phyloP scores from a whole-genome alignment of 1,140 invertebrate species.

The Drosophila funebris region DNA sequence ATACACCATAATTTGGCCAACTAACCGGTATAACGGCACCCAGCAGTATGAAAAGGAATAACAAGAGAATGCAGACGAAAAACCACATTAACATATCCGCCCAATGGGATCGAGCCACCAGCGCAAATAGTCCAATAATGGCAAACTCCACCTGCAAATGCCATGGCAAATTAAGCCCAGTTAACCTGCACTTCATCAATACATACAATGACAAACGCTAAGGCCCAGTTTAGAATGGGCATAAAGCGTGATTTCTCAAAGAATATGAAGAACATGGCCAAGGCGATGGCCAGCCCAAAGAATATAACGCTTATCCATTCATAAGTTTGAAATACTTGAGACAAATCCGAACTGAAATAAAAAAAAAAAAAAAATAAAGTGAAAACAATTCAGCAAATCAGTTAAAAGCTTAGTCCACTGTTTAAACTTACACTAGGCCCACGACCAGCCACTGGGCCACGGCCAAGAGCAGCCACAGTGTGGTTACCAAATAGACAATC shows the following conservation, averaged over 20 bases:
- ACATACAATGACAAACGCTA: conserved; percentile 59
- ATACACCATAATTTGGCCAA: no score
- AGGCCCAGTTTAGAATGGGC: conserved; percentile 37
- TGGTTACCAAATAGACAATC: conserved; percentile 46
- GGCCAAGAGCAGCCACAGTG: conserved; percentile 45
- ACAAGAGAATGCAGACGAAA: conserved; percentile 35
- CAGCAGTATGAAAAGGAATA: conserved; percentile 51
- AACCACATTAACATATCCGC: conserved; percentile 54
- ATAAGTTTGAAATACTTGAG: not conserved
- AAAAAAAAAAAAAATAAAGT: no score
- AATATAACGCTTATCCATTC: conserved; percentile 53
- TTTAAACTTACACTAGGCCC: conserved; percentile 39
- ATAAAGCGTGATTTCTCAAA: conserved; percentile 49
- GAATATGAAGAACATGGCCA: conserved; percentile 53
- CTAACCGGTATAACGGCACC: conserved; percentile 61
- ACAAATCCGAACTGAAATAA: not conserved
- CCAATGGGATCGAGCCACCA: conserved; percentile 23
- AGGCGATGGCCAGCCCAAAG: conserved; percentile 38
- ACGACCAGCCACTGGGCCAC: conserved; percentile 49
- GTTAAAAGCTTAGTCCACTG: not conserved
- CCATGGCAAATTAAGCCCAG: no score
- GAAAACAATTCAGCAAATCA: no score
- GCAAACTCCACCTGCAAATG: conserved; percentile 52
- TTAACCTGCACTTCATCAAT: not conserved
- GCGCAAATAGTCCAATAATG: conserved; percentile 48